A percentile compares a stretch with the other conserved stretches of the same genome.
phyloP scores from a whole-genome alignment of 2,797 vertebrate genomes.

The Todus mexicanus region DNA sequence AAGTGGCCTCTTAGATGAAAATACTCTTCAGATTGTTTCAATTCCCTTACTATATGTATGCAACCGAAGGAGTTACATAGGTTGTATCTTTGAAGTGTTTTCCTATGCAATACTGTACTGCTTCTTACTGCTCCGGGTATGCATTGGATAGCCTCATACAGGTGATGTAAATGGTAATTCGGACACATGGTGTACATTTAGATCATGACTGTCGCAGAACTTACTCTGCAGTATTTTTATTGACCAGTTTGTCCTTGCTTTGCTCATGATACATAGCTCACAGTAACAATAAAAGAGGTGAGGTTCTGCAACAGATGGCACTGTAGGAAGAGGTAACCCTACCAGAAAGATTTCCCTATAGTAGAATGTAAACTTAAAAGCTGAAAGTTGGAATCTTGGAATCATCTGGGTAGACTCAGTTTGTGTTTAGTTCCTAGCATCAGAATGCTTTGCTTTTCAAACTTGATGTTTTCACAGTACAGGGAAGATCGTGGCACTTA shows the following conservation, averaged over 20 bases:
- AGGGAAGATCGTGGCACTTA: not conserved
- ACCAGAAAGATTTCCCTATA: not conserved
- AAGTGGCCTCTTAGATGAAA: not conserved
- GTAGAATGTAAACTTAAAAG: not conserved
- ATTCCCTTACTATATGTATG: not conserved
- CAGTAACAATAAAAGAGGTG: not conserved
- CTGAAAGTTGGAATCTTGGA: not conserved
- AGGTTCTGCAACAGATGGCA: not conserved
- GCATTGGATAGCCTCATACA: not conserved
- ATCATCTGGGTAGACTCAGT: not conserved
- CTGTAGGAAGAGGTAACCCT: not conserved
- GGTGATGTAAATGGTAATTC: not conserved
- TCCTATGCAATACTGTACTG: not conserved
- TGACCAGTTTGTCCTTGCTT: not conserved
- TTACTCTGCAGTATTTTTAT: not conserved
- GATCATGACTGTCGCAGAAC: not conserved
- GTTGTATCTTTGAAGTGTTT: not conserved
- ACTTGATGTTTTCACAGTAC: not conserved
- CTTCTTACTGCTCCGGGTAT: not conserved
- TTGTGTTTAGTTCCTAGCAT: not conserved
- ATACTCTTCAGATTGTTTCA: not conserved
- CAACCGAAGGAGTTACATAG: not conserved
- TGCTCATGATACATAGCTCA: not conserved
- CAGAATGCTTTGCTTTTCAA: not conserved
- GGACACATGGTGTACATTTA: not conserved